Evolutionary conservation across 64 coral and sea anemone species (phyloP), one percentile per base, ranked within the genome.

Genomic region (Montipora sp.): DNA sequence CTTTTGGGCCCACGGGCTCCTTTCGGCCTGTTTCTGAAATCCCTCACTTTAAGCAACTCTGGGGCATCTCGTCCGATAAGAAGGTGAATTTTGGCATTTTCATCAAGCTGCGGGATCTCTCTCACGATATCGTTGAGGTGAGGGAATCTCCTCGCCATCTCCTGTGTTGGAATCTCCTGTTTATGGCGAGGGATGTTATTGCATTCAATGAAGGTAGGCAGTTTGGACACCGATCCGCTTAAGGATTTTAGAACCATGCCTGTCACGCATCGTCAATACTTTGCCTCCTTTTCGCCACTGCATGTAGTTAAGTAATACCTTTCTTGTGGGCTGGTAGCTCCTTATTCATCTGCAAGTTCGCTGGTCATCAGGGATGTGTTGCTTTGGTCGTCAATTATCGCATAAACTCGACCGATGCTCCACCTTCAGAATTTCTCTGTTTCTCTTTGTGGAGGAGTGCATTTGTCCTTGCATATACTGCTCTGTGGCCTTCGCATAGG

Each of bases 311-410:
- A 24, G 67, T 71, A 90, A 44, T 90, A 90, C 47, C 81, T 80
- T 20, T 90, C 89, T 36, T 10, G 9, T 21, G 89, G 89, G 19
- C 89, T 63, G 61, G 18, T 1, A 9, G 75, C 77, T 13, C 77
- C 77, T 4, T 73, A 63, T 3, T 72, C 77, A 16, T 90, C 60
- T 5, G 89, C 77, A 6, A 90, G 89, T 47, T 90, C 89, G 44
- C 77, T 90, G 77, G 59, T 90, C 0, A 90, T 81, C 59, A 90
- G 76, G 2, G 77, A 70, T 0, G 20, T 43, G 45, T 90, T 90
- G 74, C 89, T 90, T 12, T 90, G 89, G 16, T 90, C 77, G 21
- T 90, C 77, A 7, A 90, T 68, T 5, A 90, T 80, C 10, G 89
- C 65, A 22, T 90, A 90, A 11, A 81, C 77, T 1, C 89, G 0